phyloP scores from a whole-genome alignment of 2,888 invertebrate species.

The Candidula unifasciata region DNA sequence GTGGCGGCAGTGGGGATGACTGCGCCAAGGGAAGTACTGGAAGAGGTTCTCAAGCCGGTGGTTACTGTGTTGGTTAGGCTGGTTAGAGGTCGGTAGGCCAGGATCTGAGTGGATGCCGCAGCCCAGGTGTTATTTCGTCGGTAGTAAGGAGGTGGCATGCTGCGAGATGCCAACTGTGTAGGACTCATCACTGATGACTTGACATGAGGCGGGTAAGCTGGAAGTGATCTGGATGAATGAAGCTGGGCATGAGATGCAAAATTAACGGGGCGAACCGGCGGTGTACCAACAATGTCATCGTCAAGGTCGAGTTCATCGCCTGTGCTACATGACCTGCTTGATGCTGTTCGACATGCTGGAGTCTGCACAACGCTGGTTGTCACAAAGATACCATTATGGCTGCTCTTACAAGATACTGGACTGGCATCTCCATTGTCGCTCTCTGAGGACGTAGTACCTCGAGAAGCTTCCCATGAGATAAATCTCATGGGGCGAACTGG shows the following conservation, averaged over 20 bases:
- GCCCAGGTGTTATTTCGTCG: conserved; percentile 43
- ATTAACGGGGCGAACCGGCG: not conserved
- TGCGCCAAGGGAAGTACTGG: conserved; percentile 26
- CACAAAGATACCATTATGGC: not conserved
- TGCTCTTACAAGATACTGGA: not conserved
- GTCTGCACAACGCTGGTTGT: not conserved
- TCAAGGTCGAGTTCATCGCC: not conserved
- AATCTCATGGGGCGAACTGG: not conserved
- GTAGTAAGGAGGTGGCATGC: conserved; percentile 12
- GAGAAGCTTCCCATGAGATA: not conserved
- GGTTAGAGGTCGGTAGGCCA: conserved; percentile 39
- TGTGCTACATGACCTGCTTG: not conserved
- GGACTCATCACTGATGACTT: not conserved
- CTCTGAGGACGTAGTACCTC: conserved; percentile 7
- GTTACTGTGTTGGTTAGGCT: conserved; percentile 35
- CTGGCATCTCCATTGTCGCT: conserved; percentile 2
- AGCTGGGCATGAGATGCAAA: conserved; percentile 3
- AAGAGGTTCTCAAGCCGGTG: not conserved
- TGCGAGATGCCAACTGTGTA: not conserved
- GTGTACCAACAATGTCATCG: not conserved
- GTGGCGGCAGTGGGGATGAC: not conserved
- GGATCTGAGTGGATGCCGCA: conserved; percentile 19
- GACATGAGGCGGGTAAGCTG: not conserved
- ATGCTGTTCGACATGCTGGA: not conserved
- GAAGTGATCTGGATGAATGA: not conserved